phyloP scores from a whole-genome alignment of 1,140 invertebrate genomes.

The Subanguina moxae region DNA sequence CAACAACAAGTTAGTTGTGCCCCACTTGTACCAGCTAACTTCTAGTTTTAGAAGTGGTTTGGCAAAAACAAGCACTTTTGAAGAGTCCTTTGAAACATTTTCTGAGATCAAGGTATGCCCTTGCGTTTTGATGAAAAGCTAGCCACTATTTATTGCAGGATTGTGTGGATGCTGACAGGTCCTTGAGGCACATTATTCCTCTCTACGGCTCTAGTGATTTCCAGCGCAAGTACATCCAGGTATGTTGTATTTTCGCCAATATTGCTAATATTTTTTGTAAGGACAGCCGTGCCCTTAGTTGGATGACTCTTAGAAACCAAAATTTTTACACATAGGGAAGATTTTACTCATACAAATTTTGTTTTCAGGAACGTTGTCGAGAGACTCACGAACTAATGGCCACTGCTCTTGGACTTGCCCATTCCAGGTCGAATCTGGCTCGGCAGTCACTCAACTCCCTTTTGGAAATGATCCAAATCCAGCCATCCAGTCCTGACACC shows the following conservation, averaged over 20 bases:
- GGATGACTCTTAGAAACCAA: too few species aligned
- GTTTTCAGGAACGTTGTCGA: conserved; percentile 6
- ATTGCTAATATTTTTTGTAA: not conserved
- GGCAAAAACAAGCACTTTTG: too few species aligned
- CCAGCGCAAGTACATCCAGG: conserved; percentile 1
- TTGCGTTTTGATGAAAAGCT: not conserved
- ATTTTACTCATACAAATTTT: too few species aligned
- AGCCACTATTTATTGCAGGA: not conserved
- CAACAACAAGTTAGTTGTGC: not conserved
- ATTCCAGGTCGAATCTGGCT: conserved; percentile 10
- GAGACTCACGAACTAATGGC: conserved; percentile 14
- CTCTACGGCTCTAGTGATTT: not conserved
- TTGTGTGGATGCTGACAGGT: not conserved
- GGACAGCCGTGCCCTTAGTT: too few species aligned
- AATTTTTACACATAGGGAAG: too few species aligned
- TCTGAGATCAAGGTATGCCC: not conserved
- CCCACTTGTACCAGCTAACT: not conserved
- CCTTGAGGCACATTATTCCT: not conserved
- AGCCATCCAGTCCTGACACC: not conserved
- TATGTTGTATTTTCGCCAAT: not conserved
- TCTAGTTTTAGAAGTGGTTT: not conserved
- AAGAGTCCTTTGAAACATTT: not conserved
- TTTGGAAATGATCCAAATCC: conserved; percentile 14
- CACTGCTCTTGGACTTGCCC: conserved; percentile 8
- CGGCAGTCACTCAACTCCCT: conserved; percentile 18